Conservation (phyloP, 2,113 vertebrate genomes). For the Urocolius indicus region DNA sequence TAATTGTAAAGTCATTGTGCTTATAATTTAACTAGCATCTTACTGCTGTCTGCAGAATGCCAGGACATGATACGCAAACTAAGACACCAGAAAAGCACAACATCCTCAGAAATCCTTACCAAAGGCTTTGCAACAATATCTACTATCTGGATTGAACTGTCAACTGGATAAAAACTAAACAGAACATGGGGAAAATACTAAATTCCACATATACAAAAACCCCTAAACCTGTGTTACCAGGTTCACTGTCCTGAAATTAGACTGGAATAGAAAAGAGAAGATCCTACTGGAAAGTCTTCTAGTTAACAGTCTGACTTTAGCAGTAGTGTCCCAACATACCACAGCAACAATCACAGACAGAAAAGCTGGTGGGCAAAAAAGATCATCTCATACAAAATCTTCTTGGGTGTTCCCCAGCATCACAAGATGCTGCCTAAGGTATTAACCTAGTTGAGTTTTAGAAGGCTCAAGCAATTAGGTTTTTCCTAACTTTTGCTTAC, state of each 20-base stretch:
- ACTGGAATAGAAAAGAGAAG: background rate
- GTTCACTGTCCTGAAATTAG: background rate
- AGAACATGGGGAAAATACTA: background rate
- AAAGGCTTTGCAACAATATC: background rate
- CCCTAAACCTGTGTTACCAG: background rate
- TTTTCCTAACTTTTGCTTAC: background rate
- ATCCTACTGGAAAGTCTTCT: background rate
- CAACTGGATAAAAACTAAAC: background rate
- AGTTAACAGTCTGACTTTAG: background rate
- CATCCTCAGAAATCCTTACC: background rate
- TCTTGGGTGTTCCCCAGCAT: background rate
- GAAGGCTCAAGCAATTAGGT: background rate
- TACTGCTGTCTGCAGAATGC: background rate
- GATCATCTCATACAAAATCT: background rate
- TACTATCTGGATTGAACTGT: background rate
- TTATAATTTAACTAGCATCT: background rate
- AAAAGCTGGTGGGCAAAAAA: background rate
- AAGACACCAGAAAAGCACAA: background rate
- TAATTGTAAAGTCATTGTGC: background rate
- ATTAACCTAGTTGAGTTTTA: background rate
- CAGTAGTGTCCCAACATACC: background rate
- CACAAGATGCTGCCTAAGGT: background rate
- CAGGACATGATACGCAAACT: background rate
- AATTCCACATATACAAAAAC: background rate
- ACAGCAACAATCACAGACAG: background rate